Evolutionary conservation across 2,113 vertebrate genomes (phyloP).

Genomic region (Electrona antarctica): DNA sequence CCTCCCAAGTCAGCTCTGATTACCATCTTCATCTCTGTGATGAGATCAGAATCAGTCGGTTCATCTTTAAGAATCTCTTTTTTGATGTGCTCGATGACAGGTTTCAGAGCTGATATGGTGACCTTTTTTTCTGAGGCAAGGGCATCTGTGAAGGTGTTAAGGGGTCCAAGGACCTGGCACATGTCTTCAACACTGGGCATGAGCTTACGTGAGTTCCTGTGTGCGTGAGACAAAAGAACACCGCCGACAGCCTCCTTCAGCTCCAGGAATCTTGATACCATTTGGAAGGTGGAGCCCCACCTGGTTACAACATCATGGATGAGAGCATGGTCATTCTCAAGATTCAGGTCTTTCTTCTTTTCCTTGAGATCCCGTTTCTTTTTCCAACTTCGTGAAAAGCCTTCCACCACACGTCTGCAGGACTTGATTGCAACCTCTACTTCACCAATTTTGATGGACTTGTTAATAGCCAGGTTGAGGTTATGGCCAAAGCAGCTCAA

Average conservation of each 20-base stretch:
- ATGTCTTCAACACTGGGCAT: slow-evolving; percentile 5
- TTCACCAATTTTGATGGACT: slow-evolving; percentile 15
- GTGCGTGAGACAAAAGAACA: not conserved
- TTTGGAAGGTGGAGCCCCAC: slow-evolving; percentile 19
- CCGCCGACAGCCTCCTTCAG: slow-evolving; percentile 17
- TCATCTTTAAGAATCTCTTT: slow-evolving; percentile 2
- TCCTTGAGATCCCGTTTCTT: slow-evolving; percentile 13
- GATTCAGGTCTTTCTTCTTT: not conserved
- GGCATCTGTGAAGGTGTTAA: slow-evolving; percentile 22
- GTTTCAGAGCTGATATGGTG: slow-evolving; percentile 12
- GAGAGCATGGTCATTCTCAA: not conserved
- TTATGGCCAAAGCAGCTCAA: slow-evolving; percentile 22
- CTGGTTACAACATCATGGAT: slow-evolving; percentile 16
- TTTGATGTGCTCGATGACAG: slow-evolving; percentile 9
- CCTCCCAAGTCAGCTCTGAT: slow-evolving; percentile 2
- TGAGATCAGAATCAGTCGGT: not conserved
- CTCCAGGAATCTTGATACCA: slow-evolving; percentile 18
- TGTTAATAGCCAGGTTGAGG: slow-evolving; percentile 17
- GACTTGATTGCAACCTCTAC: slow-evolving; percentile 6
- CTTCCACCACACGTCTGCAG: slow-evolving; percentile 11
- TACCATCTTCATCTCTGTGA: slow-evolving; percentile 16
- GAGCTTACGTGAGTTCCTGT: slow-evolving; percentile 15
- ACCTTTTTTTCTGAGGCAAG: slow-evolving; percentile 23
- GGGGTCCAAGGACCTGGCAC: not conserved
- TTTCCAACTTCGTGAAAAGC: slow-evolving; percentile 20